Conservation (phyloP, 2,797 vertebrate species). For the Danio jaintianensis region DNA sequence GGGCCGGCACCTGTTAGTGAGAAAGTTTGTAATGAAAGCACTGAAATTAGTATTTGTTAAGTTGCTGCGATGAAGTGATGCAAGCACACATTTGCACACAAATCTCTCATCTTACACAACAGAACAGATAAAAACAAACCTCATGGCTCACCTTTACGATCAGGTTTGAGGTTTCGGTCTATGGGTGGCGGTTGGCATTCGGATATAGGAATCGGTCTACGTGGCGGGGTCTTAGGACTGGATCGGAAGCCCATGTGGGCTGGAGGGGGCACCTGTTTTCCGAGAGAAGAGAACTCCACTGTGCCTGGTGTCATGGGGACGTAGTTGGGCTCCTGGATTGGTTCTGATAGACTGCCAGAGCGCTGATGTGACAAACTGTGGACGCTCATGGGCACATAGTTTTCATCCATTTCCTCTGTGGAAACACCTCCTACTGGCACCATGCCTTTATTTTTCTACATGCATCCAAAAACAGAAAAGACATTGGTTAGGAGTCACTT, state of each 20-base stretch:
- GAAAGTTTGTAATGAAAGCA: conserved; percentile 57
- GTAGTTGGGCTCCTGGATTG: conserved; percentile 94
- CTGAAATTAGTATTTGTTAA: background rate
- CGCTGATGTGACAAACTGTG: conserved; percentile 95
- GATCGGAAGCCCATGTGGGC: conserved; percentile 98
- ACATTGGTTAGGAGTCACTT: background rate
- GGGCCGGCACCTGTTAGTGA: conserved; percentile 66
- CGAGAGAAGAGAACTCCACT: conserved; percentile 95
- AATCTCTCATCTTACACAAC: background rate
- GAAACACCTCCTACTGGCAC: conserved; percentile 89
- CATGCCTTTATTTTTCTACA: conserved; percentile 95
- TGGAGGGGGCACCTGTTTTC: conserved; percentile 97
- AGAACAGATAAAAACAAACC: conserved; percentile 12
- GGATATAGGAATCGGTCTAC: conserved; percentile 85
- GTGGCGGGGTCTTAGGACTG: conserved; percentile 96
- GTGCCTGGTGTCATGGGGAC: conserved; percentile 97
- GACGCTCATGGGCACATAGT: conserved; percentile 98
- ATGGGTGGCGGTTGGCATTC: conserved; percentile 96
- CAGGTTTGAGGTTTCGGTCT: conserved; percentile 97
- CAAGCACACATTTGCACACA: conserved; percentile 17
- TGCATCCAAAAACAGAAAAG: conserved; percentile 1
- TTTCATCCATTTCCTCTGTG: conserved; percentile 94
- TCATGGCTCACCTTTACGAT: conserved; percentile 92
- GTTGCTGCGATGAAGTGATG: conserved; percentile 16
- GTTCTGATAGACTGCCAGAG: conserved; percentile 90